Conservation (phyloP, 2,888 invertebrate genomes). For the Pristionchus entomophagus region DNA sequence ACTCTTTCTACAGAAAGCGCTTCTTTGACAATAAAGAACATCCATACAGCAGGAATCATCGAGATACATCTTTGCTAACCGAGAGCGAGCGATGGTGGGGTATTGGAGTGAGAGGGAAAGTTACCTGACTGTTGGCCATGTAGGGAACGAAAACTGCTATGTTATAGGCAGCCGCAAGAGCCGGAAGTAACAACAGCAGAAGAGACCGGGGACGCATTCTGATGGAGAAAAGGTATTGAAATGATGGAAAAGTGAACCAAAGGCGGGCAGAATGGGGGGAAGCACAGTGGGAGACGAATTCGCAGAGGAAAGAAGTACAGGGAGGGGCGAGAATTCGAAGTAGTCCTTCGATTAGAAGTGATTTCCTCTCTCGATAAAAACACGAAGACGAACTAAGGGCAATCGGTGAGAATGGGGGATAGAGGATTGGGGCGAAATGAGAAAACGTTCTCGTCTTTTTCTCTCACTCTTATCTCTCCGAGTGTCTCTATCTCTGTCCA, state of each 20-base stretch:
- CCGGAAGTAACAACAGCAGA: conserved; percentile 1
- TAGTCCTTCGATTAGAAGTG: neutral
- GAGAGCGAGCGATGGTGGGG: too few species aligned
- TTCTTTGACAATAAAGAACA: too few species aligned
- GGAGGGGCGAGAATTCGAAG: conserved; percentile 3
- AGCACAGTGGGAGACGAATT: too few species aligned
- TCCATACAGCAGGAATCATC: too few species aligned
- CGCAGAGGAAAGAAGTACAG: neutral
- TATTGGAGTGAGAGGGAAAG: neutral
- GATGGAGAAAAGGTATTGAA: too few species aligned
- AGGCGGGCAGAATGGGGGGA: too few species aligned
- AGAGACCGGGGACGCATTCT: conserved; percentile 3
- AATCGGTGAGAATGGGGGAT: conserved; percentile 10
- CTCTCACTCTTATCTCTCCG: conserved; percentile 2
- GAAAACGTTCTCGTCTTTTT: conserved; percentile 37
- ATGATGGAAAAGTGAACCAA: too few species aligned
- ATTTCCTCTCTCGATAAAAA: conserved; percentile 32
- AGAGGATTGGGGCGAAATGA: neutral
- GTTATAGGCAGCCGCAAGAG: conserved; percentile 51
- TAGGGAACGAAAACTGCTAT: conserved; percentile 61
- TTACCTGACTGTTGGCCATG: conserved; percentile 64
- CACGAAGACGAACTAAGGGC: neutral
- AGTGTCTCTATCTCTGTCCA: conserved; percentile 1
- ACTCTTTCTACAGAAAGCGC: too few species aligned
- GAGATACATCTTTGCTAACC: too few species aligned